Percentiles rank a stretch among this genome's conserved stretches.
These are phyloP conservation scores for Gadus chalcogrammus DNA, from an alignment of 2,113 vertebrate species.

Conservation along the genomic window DNA sequence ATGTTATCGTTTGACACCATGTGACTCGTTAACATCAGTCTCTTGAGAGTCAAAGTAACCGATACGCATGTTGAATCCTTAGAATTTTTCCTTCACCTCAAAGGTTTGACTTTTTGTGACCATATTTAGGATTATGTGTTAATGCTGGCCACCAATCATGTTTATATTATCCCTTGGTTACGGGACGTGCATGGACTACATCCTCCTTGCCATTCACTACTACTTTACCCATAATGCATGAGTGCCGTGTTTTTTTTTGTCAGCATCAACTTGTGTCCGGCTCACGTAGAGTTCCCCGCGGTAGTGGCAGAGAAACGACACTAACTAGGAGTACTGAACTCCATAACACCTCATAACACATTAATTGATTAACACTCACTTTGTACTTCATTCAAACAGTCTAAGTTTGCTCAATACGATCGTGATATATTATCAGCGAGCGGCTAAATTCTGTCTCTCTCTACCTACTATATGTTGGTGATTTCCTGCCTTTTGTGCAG, in stretches of 20 bases:
- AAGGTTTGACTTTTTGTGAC: not conserved
- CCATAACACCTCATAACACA: not conserved
- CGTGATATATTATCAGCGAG: too few species aligned
- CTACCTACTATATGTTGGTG: too few species aligned
- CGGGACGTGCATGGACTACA: constrained; percentile 72
- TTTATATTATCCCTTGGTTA: constrained; percentile 59
- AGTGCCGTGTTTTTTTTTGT: constrained; percentile 41
- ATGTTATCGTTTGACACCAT: constrained; percentile 1
- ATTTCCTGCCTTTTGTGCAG: too few species aligned
- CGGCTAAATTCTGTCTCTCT: too few species aligned
- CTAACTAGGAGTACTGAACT: constrained; percentile 6
- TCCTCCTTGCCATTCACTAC: constrained; percentile 45
- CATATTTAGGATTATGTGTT: constrained; percentile 21
- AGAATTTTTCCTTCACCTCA: constrained; percentile 1
- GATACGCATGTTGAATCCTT: constrained; percentile 24
- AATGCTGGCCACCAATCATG: constrained; percentile 70
- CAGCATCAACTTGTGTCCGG: not conserved
- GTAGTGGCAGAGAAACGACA: not conserved
- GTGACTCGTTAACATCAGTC: constrained; percentile 27
- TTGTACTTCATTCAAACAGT: not conserved
- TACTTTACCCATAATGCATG: constrained; percentile 60
- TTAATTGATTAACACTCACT: too few species aligned
- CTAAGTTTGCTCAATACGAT: not conserved
- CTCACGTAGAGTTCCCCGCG: not conserved
- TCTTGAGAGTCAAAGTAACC: constrained; percentile 24